Evolutionary conservation across 2,113 vertebrate species (phyloP), one percentile per base, ranked within the genome.

Genomic region (Arvicanthis niloticus): DNA sequence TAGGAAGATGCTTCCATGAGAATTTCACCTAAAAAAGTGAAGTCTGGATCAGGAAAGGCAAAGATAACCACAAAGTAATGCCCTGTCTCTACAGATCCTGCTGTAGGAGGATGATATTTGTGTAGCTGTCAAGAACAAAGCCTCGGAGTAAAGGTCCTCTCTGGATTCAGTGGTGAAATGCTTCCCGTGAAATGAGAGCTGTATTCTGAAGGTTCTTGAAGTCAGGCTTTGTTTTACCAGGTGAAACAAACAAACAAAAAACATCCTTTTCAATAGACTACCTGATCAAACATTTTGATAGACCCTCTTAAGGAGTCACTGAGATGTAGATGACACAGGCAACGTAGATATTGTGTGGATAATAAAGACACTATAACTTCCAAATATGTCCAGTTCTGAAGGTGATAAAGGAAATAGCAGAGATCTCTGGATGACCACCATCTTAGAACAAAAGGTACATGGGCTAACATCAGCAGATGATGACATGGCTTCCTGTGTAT

Each of bases 31-130:
- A 45, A 4, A 48, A 48, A 62, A 88, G 67, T 80, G 40, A 29
- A 89, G 29, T 85, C 37, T 86, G 73, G 42, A 29, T 12, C 2
- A 15, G 67, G 19, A 40, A 75, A 58, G 40, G 53, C 24, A 95
- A 70, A 98, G 62, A 89, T 67, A 91, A 97, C 70, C 56, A 56
- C 6, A 58, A 87, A 31, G 7, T 42, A 87, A 88, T 9, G 19
- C 56, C 77, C 84, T 73, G 31, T 78, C 5, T 91, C 65, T 84
- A 87, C 82, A 96, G 77, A 70, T 81, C 42, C 26, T 88, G 67
- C 48, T 7, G 15, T 34, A 12, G 40, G 37, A 62, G 45, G 58
- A 58, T 19, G 0, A 0, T 31, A 84, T 31, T 0, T 89, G 60
- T 45, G 70, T 34, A n/a, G 75, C 56, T 87, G 15, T 95, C 29